phyloP scores from a whole-genome alignment of 2,113 vertebrate species.

The Pachypanchax playfairii region DNA sequence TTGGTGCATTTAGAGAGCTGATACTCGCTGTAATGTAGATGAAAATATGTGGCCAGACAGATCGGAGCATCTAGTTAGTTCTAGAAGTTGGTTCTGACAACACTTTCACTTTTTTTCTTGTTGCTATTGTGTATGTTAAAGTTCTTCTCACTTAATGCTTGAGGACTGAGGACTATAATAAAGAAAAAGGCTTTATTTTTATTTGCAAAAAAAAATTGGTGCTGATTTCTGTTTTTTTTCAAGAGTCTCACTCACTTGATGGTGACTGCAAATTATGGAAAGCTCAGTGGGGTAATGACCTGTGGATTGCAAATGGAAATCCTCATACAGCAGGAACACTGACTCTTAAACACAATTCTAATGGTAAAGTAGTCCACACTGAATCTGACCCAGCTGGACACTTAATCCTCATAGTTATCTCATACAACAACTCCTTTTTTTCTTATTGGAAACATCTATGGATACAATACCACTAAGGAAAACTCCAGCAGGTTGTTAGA shows the following conservation, averaged over 20 bases:
- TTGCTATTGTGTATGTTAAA: neutral
- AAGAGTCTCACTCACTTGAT: neutral
- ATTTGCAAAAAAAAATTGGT: neutral
- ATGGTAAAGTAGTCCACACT: too few relatives aligned
- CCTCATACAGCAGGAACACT: neutral
- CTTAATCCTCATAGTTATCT: neutral
- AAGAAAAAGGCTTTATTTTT: neutral
- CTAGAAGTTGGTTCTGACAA: too few relatives aligned
- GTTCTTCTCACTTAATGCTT: neutral
- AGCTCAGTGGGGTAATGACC: neutral
- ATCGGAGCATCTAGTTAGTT: too few relatives aligned
- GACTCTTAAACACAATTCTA: neutral
- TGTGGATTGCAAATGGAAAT: neutral
- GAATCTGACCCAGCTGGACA: too few relatives aligned
- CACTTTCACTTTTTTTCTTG: neutral
- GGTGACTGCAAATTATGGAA: neutral
- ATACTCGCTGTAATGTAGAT: too few relatives aligned
- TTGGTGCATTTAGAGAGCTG: too few relatives aligned
- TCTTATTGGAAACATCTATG: too few relatives aligned
- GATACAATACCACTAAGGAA: too few relatives aligned
- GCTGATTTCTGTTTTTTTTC: neutral
- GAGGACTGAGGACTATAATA: neutral
- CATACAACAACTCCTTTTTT: neutral
- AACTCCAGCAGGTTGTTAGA: too few relatives aligned
- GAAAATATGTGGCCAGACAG: too few relatives aligned